Evolutionary conservation across 2,888 invertebrate genomes (phyloP), one percentile per base, ranked within the genome.

Genomic region (Onchidella celtica): DNA sequence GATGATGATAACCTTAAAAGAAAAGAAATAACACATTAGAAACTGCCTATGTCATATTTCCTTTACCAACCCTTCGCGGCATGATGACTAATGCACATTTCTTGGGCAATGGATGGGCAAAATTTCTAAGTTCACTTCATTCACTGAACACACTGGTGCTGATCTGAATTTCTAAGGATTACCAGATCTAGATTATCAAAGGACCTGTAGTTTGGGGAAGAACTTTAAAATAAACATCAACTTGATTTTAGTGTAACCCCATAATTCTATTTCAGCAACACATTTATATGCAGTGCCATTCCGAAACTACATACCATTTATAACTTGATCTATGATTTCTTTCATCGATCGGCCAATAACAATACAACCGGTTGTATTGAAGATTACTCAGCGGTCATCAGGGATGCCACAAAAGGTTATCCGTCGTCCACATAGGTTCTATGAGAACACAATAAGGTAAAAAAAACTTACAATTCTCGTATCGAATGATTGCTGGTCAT

Each of bases 401-500:
- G 32, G 29, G 17, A 21, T 27, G n/a, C 6, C 47, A 47, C 47
- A 47, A 47, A 11, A 47, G 47, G 6, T 17, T 47, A 47, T 17
- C 17, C 17, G 11, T 4, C 3, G 29, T 65, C 6, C 17, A 65
- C 3, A 21, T 68, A 68, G 17, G 36, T n/a, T 36, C 14, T 4
- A 24, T 66, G 1, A 47, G 11, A n/a, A 38, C 34, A 29, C n/a
- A 3, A 76, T 24, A 47, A 0, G n/a, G 36, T 32, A 65, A 36
- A 29, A 27, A 63, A 27, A 36, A 85, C 85, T 80, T 82, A 85
- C 85, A 70, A 85, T 69, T 85, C 85, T 65, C 59, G 70, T 59
- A 85, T 78, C n/a, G 76, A 47, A 36, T 83, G 81, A 61, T 40
- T 57, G n/a, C n/a, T n/a, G n/a, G n/a, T n/a, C 74, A 68, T 47